Evolutionary conservation across 2,113 vertebrate genomes (phyloP), one percentile per base, ranked within the genome.

Genomic region (Notiomystis cincta): DNA sequence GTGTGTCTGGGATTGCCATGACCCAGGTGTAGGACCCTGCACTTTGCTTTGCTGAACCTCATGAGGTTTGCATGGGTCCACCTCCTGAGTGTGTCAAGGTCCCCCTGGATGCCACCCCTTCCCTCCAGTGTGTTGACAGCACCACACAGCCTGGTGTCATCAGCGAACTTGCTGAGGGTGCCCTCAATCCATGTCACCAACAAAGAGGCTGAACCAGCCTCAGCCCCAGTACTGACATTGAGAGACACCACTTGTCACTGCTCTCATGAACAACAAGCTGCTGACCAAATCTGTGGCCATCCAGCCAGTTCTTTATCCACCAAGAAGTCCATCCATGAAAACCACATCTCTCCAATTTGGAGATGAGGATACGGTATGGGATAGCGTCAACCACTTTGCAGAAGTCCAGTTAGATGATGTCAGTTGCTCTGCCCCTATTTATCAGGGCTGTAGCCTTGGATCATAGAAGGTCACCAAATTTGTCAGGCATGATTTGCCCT

Each of bases 161-260:
- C 22, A 23, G 58, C 10, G 3, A 61, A 42, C 10, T 7, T 44
- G 31, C 42, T 28, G 31, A 54, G 35, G 27, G 18, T 28, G 37
- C 19, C 51, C 44, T 57, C 1, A 1, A 28, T 37, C 51, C 37
- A 44, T 30, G 51, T 28, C 77, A 81, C 33, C 44, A 37, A 38
- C 15, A 66, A 51, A 44, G 48, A 58, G 11, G 8, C 0, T 28
- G 23, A 58, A 50, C 13, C 0, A 0, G 23, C 10, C 13, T 73
- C 44, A 11, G 33, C 13, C 60, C 33, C 77, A 37, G 28, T 30
- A n/a, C 10, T 16, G 33, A 38, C 4, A 7, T 27, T 28, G 31
- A 50, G 25, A 48, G 35, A 42, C 37, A 44, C 18, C 14, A 11
- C 31, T 50, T 3, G 1, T 35, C 50, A 27, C 58, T 72, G 50